Percentiles rank a stretch among this genome's conserved stretches.
Evolutionary conservation across 1,140 invertebrate species (phyloP).

Genomic region (Drosophila equinoxialis): DNA sequence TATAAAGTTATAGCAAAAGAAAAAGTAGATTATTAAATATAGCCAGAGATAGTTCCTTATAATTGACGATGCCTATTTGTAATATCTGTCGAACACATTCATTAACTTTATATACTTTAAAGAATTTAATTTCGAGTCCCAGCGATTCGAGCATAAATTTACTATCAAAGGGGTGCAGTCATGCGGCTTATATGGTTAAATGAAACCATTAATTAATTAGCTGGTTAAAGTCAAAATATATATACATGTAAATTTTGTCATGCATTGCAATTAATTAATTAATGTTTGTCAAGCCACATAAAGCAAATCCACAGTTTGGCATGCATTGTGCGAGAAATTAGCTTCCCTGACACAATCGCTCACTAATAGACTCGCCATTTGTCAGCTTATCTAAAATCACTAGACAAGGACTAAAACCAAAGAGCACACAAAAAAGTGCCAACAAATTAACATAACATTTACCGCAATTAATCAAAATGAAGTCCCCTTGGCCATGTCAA

Average conservation of each 20-base stretch:
- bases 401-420: conserved; percentile 24
- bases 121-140: not conserved
- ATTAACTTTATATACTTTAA: not conserved
- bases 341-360: conserved; percentile 35
- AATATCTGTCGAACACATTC: no score
- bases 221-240: conserved; percentile 11
- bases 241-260: conserved; percentile 31
- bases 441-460: conserved; percentile 74
- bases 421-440: conserved; percentile 47
- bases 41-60: no score
- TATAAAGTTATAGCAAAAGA: no score
- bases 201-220: conserved; percentile 12
- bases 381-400: conserved; percentile 56
- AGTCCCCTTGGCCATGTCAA: conserved; percentile 42
- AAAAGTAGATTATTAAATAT: no score
- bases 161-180: not conserved
- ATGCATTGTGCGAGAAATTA: conserved; percentile 1
- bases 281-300: conserved; percentile 46
- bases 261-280: conserved; percentile 59
- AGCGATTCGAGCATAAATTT: not conserved
- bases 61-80: no score
- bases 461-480: conserved; percentile 73
- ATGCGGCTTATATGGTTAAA: conserved; percentile 11
- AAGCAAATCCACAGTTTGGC: conserved; percentile 25
- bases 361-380: conserved; percentile 55